Evolutionary conservation across 1,140 invertebrate genomes (phyloP).

Genomic region (Tachypleus tridentatus): DNA sequence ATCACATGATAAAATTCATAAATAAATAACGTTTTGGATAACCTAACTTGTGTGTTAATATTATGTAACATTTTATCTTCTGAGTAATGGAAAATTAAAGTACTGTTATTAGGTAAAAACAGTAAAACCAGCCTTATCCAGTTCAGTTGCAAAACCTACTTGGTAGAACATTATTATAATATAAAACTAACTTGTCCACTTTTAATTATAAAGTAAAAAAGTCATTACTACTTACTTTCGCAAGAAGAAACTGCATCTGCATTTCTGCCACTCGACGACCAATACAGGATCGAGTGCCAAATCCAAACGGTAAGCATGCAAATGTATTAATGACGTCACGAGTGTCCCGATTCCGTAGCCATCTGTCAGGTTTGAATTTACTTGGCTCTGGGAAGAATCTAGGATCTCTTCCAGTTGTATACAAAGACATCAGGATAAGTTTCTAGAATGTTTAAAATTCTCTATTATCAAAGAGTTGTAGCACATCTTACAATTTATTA

Average conservation of each 20-base stretch:
- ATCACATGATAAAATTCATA: too few relatives aligned
- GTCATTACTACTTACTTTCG: conserved; percentile 20
- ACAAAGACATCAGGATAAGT: conserved; percentile 62
- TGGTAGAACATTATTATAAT: too few relatives aligned
- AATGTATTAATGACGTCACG: conserved; percentile 40
- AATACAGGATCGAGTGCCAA: conserved; percentile 66
- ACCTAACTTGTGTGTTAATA: too few relatives aligned
- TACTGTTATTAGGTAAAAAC: too few relatives aligned
- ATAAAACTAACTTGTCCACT: too few relatives aligned
- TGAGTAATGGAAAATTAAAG: too few relatives aligned
- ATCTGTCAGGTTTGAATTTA: conserved; percentile 60
- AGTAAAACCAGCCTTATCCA: too few relatives aligned
- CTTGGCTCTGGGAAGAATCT: conserved; percentile 53
- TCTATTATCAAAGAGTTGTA: background rate
- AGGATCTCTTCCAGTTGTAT: conserved; percentile 57
- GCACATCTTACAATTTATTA: background rate
- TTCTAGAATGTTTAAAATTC: conserved; percentile 41
- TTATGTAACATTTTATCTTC: too few relatives aligned
- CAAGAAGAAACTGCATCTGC: conserved; percentile 52
- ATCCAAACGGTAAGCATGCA: conserved; percentile 67
- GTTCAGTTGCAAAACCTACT: too few relatives aligned
- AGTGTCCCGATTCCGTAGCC: conserved; percentile 36
- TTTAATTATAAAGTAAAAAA: too few relatives aligned
- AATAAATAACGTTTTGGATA: too few relatives aligned
- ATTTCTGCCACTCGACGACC: conserved; percentile 62